Evolutionary conservation across 2,113 vertebrate genomes (phyloP), one percentile per base, ranked within the genome.

Genomic region (Suricata suricatta): DNA sequence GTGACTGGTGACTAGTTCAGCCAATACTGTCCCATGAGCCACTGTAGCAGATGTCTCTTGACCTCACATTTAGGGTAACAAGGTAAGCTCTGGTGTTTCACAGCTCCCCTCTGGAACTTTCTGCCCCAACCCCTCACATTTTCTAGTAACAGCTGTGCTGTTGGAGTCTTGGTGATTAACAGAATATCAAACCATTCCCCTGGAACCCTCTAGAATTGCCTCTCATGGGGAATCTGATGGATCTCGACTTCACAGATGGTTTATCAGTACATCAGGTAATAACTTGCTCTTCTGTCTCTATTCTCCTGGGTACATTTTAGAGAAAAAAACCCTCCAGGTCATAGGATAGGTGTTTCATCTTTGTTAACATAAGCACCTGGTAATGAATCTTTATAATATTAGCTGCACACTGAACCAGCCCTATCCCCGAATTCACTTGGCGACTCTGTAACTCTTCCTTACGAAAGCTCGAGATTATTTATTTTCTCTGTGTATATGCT

Each of bases 401-500:
- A 83, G 88, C 60, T 74, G 66, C 19, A 15, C 92, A 35, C 66
- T 94, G 94, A 96, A 93, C 64, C 81, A 96, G 64, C 77, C 47
- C 31, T 82, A 50, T 64, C n/a, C 57, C 66, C 90, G 84, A 27
- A 63, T 91, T 96, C 86, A 86, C 88, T 85, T 54, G 41, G 71
- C 91, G 85, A 83, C 17, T 31, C 81, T 83, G 1, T 80, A 96
- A 90, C 63, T 82, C 52, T 94, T 81, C 95, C 77, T 94, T 68
- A 81, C 2, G 7, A 68, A 96, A 95, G 88, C 92, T 96, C 1
- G 3, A 80, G 85, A 89, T 97, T 97, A 98, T 98, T 98, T 98
- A 98, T 98, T 98, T 97, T 97, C 83, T 97, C 91, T 63, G 81
- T 80, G 86, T 98, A 91, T 97, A 94, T 98, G 93, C 97, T 91